Conservation (phyloP, 2,888 invertebrate genomes). For the Nephrotoma guestfalica region DNA sequence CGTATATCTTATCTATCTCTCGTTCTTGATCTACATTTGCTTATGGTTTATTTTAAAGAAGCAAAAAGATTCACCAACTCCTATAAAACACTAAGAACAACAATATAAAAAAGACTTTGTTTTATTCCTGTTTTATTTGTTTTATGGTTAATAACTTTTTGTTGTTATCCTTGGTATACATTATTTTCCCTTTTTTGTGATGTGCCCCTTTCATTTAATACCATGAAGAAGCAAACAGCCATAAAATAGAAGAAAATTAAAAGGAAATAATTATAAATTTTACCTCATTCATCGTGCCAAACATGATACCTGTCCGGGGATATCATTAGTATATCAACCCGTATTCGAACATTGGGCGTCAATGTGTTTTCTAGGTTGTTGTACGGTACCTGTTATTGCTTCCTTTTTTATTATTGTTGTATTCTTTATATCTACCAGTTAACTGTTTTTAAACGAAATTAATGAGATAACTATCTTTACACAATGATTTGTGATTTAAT, state of each 20-base stretch:
- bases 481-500: neutral
- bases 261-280: neutral
- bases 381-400: neutral
- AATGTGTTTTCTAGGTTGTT: neutral
- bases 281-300: neutral
- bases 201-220: neutral
- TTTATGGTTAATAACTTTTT: neutral
- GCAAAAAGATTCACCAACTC: neutral
- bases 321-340: neutral
- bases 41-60: neutral
- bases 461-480: neutral
- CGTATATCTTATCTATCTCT: no score
- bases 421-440: neutral
- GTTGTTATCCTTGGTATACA: neutral
- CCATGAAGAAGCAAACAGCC: neutral
- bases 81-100: neutral
- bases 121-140: neutral
- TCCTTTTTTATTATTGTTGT: neutral
- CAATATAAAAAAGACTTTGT: neutral
- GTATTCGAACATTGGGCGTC: neutral
- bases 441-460: neutral
- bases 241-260: neutral
- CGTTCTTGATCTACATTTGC: neutral
- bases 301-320: neutral
- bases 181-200: neutral